phyloP scores from a whole-genome alignment of 2,888 invertebrate species.

The Scrobipalpa costella region DNA sequence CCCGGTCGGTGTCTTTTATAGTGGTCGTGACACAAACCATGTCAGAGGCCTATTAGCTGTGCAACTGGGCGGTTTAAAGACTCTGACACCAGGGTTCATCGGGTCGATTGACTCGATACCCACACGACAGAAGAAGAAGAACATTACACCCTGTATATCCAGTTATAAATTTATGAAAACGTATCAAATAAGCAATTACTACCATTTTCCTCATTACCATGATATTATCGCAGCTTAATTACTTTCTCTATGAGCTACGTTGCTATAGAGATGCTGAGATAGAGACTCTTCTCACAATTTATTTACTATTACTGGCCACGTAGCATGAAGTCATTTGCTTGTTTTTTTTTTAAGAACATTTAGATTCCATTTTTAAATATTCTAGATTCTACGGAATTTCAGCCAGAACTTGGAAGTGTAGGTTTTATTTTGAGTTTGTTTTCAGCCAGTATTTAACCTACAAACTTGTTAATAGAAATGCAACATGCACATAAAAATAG shows the following conservation, averaged over 20 bases:
- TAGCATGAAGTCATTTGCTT: neutral
- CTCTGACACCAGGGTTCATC: no score
- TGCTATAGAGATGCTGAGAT: slow-evolving; percentile 4
- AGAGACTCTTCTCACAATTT: slow-evolving; percentile 6
- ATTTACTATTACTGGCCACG: slow-evolving; percentile 6
- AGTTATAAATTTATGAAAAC: neutral
- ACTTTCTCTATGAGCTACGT: slow-evolving; percentile 7
- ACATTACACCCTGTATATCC: neutral
- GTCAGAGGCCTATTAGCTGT: no score
- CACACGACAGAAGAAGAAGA: no score
- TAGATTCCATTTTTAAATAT: no score
- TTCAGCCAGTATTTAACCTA: neutral
- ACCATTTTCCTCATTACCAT: slow-evolving; percentile 15
- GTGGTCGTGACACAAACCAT: no score
- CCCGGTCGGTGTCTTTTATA: no score
- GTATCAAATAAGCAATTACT: slow-evolving; percentile 8
- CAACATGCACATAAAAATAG: no score
- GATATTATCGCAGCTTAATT: slow-evolving; percentile 19
- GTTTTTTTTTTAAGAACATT: no score
- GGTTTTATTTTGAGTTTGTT: neutral
- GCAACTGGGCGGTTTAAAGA: no score
- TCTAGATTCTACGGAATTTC: no score
- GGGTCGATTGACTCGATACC: no score
- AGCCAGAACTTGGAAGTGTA: neutral
- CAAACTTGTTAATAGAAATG: no score